Evolutionary conservation across 2,113 vertebrate species (phyloP).

Genomic region (Anoura caudifer): DNA sequence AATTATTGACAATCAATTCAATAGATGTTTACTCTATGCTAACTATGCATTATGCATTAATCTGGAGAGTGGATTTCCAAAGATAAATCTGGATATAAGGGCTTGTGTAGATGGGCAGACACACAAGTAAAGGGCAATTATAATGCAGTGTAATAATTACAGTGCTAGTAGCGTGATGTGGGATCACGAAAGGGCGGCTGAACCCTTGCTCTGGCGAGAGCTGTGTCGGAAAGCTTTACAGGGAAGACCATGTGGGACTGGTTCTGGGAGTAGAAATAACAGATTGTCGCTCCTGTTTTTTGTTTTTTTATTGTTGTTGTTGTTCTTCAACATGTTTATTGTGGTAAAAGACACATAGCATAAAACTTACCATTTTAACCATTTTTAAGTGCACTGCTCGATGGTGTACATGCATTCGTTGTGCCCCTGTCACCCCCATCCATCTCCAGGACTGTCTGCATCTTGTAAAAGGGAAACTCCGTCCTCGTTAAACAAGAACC

Average conservation of each 20-base stretch:
- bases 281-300: neutral
- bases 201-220: neutral
- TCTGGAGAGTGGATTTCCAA: neutral
- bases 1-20: neutral
- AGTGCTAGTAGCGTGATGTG: neutral
- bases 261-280: neutral
- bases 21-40: neutral
- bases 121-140: neutral
- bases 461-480: no score
- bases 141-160: neutral
- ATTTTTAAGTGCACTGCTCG: no score
- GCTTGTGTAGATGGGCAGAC: neutral
- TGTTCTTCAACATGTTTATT: neutral
- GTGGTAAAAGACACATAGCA: neutral
- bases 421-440: no score
- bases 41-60: neutral
- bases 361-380: neutral
- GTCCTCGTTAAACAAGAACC: no score
- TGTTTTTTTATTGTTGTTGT: neutral
- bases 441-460: no score
- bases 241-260: neutral
- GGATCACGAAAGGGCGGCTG: neutral
- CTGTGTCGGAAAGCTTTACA: neutral
- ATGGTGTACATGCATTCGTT: no score
- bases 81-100: neutral